Base-by-base conservation (phyloP, 2,888 invertebrate species). In the Lamellibrachia satsuma region DNA sequence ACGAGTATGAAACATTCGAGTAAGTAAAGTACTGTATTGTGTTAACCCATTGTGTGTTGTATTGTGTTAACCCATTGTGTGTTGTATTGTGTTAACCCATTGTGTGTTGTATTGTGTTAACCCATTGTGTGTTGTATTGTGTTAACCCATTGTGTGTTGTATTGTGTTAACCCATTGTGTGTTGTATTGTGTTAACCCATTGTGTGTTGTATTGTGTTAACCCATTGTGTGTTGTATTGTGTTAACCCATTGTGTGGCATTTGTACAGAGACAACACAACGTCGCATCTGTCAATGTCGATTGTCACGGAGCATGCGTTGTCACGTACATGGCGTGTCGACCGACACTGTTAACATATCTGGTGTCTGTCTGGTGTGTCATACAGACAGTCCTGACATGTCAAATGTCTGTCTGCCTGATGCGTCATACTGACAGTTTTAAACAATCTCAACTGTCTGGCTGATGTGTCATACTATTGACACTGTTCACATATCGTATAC, bases 1-100 rank as follows among this genome's bases (percentile, higher is more conserved):
- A 94, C 90, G 93, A 93, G 39, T 94, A 94, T 92, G 94, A 94
- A 92, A 92, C 90, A 55, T 94, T 94, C 91, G 92, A 93, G 94
- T 94, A 93, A 91, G 93, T 92, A 92, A n/a, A 15, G 4, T 75
- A 39, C 39, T 22, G 75, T 75, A 6, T 75, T 11, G 22, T 75
- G 6, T 75, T 75, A 75, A 75, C 75, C 75, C 75, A 75, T 75
- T 75, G 75, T 15, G 75, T n/a, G 2, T 1, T 39, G 39, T 39
- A 39, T 39, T 39, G 39, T 39, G 39, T 39, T 39, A 39, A 39
- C 39, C 39, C 39, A 39, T 39, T 39, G 39, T 39, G 39, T 39
- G 1, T 1, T 39, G 39, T 39, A 39, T 39, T 39, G 39, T 39
- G 39, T 39, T 39, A 39, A 39, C 39, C 39, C 39, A 39, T 39